A percentile compares a stretch with the other conserved stretches of the same genome.
phyloP scores from a whole-genome alignment of 2,797 vertebrate genomes.

The Cichlasoma orientale region DNA sequence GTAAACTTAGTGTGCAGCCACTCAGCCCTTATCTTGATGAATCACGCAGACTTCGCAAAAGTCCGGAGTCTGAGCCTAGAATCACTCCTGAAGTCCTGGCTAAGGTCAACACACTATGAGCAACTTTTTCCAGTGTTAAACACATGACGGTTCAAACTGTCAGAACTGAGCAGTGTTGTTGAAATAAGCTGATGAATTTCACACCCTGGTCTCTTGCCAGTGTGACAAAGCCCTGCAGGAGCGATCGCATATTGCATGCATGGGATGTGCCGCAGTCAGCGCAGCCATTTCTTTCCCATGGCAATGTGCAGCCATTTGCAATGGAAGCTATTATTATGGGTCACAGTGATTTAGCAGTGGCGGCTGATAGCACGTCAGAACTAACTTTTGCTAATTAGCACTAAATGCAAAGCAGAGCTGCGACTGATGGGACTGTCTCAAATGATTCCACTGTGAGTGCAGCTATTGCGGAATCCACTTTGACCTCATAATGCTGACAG shows the following conservation, averaged over 20 bases:
- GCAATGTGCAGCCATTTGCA: neutral
- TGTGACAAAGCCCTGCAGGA: neutral
- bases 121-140: constrained; percentile 17
- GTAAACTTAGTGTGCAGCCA: neutral
- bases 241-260: neutral
- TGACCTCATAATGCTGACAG: neutral
- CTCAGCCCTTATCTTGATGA: constrained; percentile 48
- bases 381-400: neutral
- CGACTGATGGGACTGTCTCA: neutral
- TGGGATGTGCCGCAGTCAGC: neutral
- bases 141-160: neutral
- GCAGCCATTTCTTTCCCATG: neutral
- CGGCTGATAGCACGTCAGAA: neutral
- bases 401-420: neutral
- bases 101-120: neutral
- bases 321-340: neutral
- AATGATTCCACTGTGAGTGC: neutral
- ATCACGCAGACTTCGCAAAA: constrained; percentile 16
- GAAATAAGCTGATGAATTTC: constrained; percentile 30
- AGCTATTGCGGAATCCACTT: neutral
- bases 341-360: neutral
- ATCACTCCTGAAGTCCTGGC: constrained; percentile 25
- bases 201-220: constrained; percentile 17
- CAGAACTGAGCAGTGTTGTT: neutral
- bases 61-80: constrained; percentile 20